A percentile compares a stretch with the other conserved stretches of the same genome.
Evolutionary conservation across 1,140 invertebrate species (phyloP).

Genomic region (Aphaenogaster floridana): DNA sequence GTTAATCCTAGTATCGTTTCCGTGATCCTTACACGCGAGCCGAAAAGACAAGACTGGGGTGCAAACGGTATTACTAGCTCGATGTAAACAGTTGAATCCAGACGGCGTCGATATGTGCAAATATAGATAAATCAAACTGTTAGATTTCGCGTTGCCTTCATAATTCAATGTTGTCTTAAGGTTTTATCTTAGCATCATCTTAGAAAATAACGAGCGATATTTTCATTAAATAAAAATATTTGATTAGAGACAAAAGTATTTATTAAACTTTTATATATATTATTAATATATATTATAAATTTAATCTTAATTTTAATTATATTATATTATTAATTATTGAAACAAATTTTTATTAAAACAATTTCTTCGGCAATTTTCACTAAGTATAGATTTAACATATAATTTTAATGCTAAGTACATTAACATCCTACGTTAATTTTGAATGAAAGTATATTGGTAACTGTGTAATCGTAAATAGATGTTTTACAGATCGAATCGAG

Average conservation of each 20-base stretch:
- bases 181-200: neutral
- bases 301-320: neutral
- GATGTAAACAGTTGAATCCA: neutral
- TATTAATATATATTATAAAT: neutral
- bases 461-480: neutral
- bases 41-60: conserved; percentile 57
- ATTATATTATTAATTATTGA: neutral
- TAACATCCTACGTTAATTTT: neutral
- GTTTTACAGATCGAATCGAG: conserved; percentile 48
- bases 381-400: neutral
- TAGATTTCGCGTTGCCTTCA: neutral
- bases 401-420: neutral
- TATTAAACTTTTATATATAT: neutral
- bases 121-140: neutral
- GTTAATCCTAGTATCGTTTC: conserved; percentile 62
- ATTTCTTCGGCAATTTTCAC: neutral
- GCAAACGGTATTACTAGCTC: conserved; percentile 29
- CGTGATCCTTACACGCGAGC: conserved; percentile 59
- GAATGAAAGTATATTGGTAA: neutral
- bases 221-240: neutral
- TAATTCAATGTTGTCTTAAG: neutral
- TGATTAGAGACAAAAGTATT: neutral
- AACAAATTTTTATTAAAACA: neutral
- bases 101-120: conserved; percentile 7
- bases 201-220: neutral